Evolutionary conservation across 2,113 vertebrate genomes (phyloP), one percentile per base, ranked within the genome.

Genomic region (Sakesphorus luctuosus): DNA sequence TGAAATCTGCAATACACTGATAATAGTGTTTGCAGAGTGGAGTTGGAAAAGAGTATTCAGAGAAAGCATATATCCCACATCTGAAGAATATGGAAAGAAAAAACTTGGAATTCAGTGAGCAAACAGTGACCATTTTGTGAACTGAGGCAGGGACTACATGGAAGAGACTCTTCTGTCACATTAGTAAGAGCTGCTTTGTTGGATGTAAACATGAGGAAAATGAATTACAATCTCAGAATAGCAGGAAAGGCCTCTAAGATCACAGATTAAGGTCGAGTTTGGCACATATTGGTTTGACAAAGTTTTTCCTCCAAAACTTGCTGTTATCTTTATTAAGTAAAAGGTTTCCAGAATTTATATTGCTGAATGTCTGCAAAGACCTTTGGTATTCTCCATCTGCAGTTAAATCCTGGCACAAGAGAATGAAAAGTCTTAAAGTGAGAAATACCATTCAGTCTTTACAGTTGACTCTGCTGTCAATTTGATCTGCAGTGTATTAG

Each of bases 351-450:
- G 59, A 61, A 44, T 72, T 62, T 49, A 40, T 11, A 15, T 69
- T 84, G 62, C 44, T 56, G 40, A 49, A 84, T 44, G 14, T 83
- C 87, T 92, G 21, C n/a, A 16, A 77, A 77, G 43, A 11, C 31
- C 26, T 67, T 84, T 84, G 63, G 43, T 56, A 10, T 55, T 91
- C 0, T 0, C 10, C 20, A 38, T 2, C 0, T 56, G 36, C 36
- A 72, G 53, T 83, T 85, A 53, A 76, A 73, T 76, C 73, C 40
- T 83, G 75, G 31, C 46, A 66, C 31, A 83, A 55, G 12, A 33
- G 58, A 84, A 61, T 43, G n/a, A 43, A 44, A 31, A 47, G 17
- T 79, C 58, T 91, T 66, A 75, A 68, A 87, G 82, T 28, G 61
- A 71, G 44, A 76, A 90, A 69, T 73, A 20, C 2, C 65, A 8